These are phyloP conservation scores for Cosmorhoe ocellata DNA, from an alignment of 2,888 invertebrate species.

Conservation along the genomic window DNA sequence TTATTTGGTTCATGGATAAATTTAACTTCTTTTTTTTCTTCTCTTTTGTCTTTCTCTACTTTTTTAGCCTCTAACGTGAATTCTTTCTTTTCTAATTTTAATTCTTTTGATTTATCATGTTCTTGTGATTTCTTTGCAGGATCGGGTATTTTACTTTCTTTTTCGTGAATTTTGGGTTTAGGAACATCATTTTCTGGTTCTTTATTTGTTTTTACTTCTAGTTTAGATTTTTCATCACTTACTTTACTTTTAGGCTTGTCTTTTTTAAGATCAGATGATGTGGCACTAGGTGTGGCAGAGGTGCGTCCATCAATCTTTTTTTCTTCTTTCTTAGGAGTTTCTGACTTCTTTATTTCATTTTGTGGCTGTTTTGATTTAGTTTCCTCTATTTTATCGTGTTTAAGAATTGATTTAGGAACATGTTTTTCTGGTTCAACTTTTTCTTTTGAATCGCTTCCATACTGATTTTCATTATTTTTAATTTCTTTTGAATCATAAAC, in stretches of 20 bases:
- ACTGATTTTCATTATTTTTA: neutral
- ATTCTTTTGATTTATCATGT: slow-evolving; percentile 13
- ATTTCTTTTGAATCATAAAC: neutral
- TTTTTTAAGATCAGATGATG: slow-evolving; percentile 21
- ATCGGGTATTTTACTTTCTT: slow-evolving; percentile 16
- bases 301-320: slow-evolving; percentile 5
- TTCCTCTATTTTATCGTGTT: slow-evolving; percentile 16
- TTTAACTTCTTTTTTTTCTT: slow-evolving; percentile 36
- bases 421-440: slow-evolving; percentile 27
- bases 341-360: slow-evolving; percentile 29
- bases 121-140: neutral
- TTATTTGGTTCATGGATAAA: slow-evolving; percentile 19
- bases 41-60: slow-evolving; percentile 20
- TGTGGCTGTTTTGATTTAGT: neutral
- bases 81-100: slow-evolving; percentile 8
- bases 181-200: slow-evolving; percentile 19
- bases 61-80: neutral
- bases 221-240: slow-evolving; percentile 31
- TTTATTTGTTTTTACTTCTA: slow-evolving; percentile 28
- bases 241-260: slow-evolving; percentile 36
- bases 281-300: too few relatives aligned
- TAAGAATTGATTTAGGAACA: slow-evolving; percentile 9
- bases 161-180: slow-evolving; percentile 32
- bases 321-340: slow-evolving; percentile 27
- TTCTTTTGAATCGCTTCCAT: slow-evolving; percentile 10